Conservation (phyloP, 2,113 vertebrate species). For the Limanda limanda region DNA sequence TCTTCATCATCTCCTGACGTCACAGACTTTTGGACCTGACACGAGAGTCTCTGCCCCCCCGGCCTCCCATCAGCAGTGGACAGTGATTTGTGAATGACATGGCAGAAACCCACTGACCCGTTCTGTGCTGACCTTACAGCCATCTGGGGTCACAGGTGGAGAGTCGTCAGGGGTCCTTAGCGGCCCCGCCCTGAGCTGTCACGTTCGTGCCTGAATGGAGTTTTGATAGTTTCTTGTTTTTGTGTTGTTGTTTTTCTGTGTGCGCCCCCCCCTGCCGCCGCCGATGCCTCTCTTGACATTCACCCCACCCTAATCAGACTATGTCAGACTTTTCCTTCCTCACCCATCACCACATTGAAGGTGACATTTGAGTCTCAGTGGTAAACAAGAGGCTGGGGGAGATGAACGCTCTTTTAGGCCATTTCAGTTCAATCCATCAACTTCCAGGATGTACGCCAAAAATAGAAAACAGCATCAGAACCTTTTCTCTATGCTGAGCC, state of each 20-base stretch:
- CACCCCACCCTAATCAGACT: constrained; percentile 27
- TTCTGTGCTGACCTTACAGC: constrained; percentile 44
- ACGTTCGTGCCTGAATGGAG: constrained; percentile 75
- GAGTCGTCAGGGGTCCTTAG: constrained; percentile 20
- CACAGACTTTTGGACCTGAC: constrained; percentile 1
- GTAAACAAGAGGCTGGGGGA: constrained; percentile 32
- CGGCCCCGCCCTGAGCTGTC: constrained; percentile 59
- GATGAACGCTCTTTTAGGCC: constrained; percentile 31
- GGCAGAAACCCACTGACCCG: constrained; percentile 47
- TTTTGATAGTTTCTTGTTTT: constrained; percentile 55
- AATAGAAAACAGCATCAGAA: constrained; percentile 8
- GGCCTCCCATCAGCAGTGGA: constrained; percentile 34
- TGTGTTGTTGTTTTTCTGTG: constrained; percentile 32
- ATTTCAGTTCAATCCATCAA: constrained; percentile 50
- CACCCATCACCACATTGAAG: constrained; percentile 23
- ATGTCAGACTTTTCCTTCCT: constrained; percentile 22
- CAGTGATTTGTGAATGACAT: constrained; percentile 44
- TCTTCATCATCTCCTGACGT: constrained; percentile 17
- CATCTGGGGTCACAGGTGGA: constrained; percentile 47
- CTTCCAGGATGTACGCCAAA: constrained; percentile 58
- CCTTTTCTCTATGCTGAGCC: constrained; percentile 15
- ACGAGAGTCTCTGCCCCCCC: constrained; percentile 27
- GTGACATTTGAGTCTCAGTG: constrained; percentile 43
- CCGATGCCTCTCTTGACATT: constrained; percentile 51
- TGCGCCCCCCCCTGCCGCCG: background rate